Conservation (phyloP, 2,797 vertebrate genomes). For the Intellagama lesueurii region DNA sequence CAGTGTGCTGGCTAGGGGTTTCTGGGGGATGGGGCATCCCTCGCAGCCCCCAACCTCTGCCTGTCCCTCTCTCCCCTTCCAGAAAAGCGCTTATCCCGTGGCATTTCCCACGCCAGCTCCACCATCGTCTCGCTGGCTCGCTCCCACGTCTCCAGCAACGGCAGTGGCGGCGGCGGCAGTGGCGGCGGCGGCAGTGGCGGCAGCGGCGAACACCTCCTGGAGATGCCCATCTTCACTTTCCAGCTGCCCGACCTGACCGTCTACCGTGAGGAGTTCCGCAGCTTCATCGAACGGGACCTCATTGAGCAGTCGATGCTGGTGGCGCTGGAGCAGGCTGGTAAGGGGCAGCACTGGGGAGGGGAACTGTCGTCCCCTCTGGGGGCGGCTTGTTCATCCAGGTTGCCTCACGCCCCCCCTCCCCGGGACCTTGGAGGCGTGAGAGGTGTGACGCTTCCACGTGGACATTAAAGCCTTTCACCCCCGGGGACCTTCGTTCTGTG, state of each 20-base stretch:
- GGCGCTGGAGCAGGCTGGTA: conserved; percentile 94
- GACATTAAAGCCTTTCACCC: too few relatives aligned
- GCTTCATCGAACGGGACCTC: conserved; percentile 95
- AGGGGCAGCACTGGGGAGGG: conserved; percentile 1
- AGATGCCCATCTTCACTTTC: conserved; percentile 97
- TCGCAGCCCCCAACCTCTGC: too few relatives aligned
- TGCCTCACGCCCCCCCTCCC: too few relatives aligned
- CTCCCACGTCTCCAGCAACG: conserved; percentile 91
- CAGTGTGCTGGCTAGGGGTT: background rate
- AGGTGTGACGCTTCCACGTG: too few relatives aligned
- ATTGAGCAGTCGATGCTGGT: conserved; percentile 99
- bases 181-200: conserved; percentile 77
- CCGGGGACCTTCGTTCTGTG: too few relatives aligned
- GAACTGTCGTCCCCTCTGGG: too few relatives aligned
- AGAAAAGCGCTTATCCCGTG: conserved; percentile 93
- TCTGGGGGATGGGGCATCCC: background rate
- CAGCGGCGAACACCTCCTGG: conserved; percentile 86
- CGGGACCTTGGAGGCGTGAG: too few relatives aligned
- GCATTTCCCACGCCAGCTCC: conserved; percentile 95
- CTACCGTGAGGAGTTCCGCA: conserved; percentile 93
- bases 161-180: conserved; percentile 59
- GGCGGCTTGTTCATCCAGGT: too few relatives aligned
- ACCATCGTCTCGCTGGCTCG: conserved; percentile 95
- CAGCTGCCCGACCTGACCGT: conserved; percentile 96
- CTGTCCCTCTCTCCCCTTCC: background rate